A percentile compares a stretch with the other conserved stretches of the same genome.
Conservation (phyloP, 2,113 vertebrate genomes). For the Gorsachius goisagi region DNA sequence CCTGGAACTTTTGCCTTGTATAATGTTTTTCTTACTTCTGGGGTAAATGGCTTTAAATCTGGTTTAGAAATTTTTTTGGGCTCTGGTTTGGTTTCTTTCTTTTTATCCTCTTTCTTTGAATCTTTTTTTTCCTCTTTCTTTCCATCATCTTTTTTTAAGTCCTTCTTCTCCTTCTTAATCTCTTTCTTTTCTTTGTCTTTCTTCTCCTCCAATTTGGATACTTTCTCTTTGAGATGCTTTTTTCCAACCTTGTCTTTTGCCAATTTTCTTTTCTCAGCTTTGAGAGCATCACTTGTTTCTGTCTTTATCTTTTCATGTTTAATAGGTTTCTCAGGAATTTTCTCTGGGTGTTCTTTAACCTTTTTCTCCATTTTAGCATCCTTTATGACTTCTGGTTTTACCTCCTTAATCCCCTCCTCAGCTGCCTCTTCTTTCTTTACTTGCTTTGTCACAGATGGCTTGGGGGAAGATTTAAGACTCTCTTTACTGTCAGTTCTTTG, state of each 20-base stretch:
- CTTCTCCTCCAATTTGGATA: conserved; percentile 93
- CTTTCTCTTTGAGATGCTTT: conserved; percentile 90
- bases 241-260: conserved; percentile 88
- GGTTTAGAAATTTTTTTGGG: conserved; percentile 89
- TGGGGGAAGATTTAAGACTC: conserved; percentile 91
- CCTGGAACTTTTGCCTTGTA: conserved; percentile 90
- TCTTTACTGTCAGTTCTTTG: conserved; percentile 95
- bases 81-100: conserved; percentile 89
- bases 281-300: conserved; percentile 76
- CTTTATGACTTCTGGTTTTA: conserved; percentile 82
- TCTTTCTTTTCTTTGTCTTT: conserved; percentile 98
- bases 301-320: conserved; percentile 81
- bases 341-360: conserved; percentile 79
- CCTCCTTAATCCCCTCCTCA: conserved; percentile 83
- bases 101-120: conserved; percentile 89
- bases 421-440: conserved; percentile 82
- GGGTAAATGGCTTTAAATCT: conserved; percentile 93
- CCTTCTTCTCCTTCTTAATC: conserved; percentile 86
- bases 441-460: conserved; percentile 79
- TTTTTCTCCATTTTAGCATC: conserved; percentile 89
- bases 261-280: conserved; percentile 90
- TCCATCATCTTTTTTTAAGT: conserved; percentile 87
- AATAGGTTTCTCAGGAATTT: conserved; percentile 79
- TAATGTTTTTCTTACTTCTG: conserved; percentile 93
- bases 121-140: conserved; percentile 95